Base-by-base conservation (phyloP, 2,888 invertebrate species). In the Rugalucina vietnamica region DNA sequence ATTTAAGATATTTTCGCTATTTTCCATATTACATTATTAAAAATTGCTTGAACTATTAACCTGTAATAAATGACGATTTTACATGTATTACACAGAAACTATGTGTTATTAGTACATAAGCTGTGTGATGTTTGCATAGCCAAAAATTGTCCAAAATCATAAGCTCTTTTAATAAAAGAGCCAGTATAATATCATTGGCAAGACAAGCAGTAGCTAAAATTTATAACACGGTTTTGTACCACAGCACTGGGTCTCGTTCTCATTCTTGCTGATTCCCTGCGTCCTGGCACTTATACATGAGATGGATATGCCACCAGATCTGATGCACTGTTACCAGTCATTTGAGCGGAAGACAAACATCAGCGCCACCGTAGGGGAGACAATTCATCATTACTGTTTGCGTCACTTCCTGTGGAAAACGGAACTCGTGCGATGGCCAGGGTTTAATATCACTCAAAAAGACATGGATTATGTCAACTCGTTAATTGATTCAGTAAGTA, bases 381-480 rank as follows among this genome's bases (percentile, higher is more conserved):
- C 79, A 37, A 69, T 79, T 27, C 76, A 81, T 37, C 37, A 54
- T 12, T 36, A 60, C 14, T 85, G 85, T 60, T 36, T 85, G 18
- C 65, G 75, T 18, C 71, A 73, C n/a, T 82, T 85, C 32, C 43
- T 85, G 10, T 85, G 81, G 85, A 85, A 85, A 65, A 65, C 72
- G 5, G 85, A 79, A 18, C 57, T 43, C 8, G 43, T 85, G 29
- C 75, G 74, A 14, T 85, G 85, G 85, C 34, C 37, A 1, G 79
- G 65, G 34, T 79, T 69, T 49, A 85, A 85, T 34, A 79, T 85
- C 21, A 85, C 85, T 2, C 36, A 82, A 27, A 39, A 71, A 10
- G 81, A 85, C 12, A 76, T 76, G 60, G 70, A 76, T 18, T 79
- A 69, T 32, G 70, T 82, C n/a, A 84, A 84, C 29, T 50, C 69